Conservation (phyloP, 2,797 vertebrate genomes). For the Enteromius thamalakanensis region DNA sequence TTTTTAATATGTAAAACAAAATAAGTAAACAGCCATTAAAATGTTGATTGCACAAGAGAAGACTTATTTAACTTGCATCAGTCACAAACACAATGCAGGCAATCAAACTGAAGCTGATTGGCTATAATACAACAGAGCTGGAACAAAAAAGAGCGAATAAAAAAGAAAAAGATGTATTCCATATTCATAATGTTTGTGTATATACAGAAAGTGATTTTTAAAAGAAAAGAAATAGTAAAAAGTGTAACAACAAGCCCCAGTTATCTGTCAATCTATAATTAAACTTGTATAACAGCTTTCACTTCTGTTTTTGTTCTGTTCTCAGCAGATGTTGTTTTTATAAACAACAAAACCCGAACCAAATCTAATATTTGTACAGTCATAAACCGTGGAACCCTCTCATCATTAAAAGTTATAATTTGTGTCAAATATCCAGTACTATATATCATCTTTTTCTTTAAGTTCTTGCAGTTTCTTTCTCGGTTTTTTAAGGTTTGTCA, state of each 20-base stretch:
- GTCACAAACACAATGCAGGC: neutral
- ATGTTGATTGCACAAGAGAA: too few relatives aligned
- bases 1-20: neutral
- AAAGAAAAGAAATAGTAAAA: neutral
- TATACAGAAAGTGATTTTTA: neutral
- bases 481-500: neutral
- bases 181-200: neutral
- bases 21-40: neutral
- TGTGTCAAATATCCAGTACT: neutral
- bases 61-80: too few relatives aligned
- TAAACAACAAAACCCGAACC: neutral
- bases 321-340: neutral
- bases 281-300: neutral
- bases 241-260: neutral
- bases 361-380: neutral
- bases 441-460: too few relatives aligned
- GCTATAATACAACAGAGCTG: neutral
- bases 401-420: neutral
- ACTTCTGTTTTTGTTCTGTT: neutral
- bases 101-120: neutral
- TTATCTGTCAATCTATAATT: neutral
- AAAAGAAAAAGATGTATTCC: too few relatives aligned
- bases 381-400: neutral
- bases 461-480: neutral
- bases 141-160: too few relatives aligned